phyloP scores from a whole-genome alignment of 2,797 vertebrate genomes.

The Oreonectes daqikongensis region DNA sequence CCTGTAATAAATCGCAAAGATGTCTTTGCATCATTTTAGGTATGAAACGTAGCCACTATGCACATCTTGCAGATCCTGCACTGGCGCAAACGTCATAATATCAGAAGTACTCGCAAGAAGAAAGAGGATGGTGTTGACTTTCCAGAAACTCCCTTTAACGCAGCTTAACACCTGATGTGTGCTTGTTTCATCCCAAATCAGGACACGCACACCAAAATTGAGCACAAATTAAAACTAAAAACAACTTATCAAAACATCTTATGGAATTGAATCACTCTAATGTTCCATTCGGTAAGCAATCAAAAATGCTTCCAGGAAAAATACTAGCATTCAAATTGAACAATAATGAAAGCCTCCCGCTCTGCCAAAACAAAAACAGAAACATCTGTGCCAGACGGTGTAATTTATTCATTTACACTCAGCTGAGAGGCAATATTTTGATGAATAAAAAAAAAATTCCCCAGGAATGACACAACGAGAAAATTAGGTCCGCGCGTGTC shows the following conservation, averaged over 20 bases:
- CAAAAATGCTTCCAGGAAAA: slow-evolving; percentile 47
- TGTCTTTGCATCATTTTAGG: no score
- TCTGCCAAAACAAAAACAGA: slow-evolving; percentile 41
- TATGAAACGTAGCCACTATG: no score
- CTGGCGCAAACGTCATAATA: no score
- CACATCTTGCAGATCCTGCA: no score
- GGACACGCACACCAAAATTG: neutral
- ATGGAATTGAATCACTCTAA: slow-evolving; percentile 34
- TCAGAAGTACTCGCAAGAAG: no score
- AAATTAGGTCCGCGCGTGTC: slow-evolving; percentile 10
- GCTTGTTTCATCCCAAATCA: slow-evolving; percentile 19
- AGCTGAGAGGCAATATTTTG: slow-evolving; percentile 44
- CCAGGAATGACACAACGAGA: slow-evolving; percentile 36
- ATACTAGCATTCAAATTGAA: slow-evolving; percentile 48
- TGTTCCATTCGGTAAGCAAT: slow-evolving; percentile 46
- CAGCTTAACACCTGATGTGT: neutral
- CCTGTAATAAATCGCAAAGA: no score
- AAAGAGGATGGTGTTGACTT: neutral
- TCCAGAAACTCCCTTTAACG: neutral
- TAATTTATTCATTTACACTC: slow-evolving; percentile 54
- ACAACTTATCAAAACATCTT: slow-evolving; percentile 37
- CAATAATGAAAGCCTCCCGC: slow-evolving; percentile 49
- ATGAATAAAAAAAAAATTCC: slow-evolving; percentile 42
- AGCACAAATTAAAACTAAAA: neutral
- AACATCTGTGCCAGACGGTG: slow-evolving; percentile 44